phyloP scores from a whole-genome alignment of 2,113 vertebrate species.

The Bucco capensis region DNA sequence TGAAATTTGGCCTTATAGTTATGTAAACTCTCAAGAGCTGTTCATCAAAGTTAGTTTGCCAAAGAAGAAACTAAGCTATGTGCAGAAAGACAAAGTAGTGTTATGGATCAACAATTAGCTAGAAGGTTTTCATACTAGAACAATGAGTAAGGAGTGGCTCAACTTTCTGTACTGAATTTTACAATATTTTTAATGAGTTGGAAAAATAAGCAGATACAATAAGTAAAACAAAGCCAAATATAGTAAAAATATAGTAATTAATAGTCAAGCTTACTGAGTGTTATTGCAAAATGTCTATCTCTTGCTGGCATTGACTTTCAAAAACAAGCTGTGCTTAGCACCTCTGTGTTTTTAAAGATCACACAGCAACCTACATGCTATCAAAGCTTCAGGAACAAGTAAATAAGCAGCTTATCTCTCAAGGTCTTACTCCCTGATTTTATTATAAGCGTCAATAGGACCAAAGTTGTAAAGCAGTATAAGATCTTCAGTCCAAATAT shows the following conservation, averaged over 20 bases:
- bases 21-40: neutral
- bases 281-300: slow-evolving; percentile 53
- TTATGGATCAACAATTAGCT: neutral
- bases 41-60: neutral
- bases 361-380: slow-evolving; percentile 58
- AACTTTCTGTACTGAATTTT: neutral
- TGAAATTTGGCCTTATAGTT: neutral
- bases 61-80: neutral
- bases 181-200: neutral
- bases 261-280: slow-evolving; percentile 37
- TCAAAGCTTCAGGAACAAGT: slow-evolving; percentile 66
- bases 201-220: neutral
- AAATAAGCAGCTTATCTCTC: slow-evolving; percentile 68
- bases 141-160: neutral
- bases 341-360: slow-evolving; percentile 66
- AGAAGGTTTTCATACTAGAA: neutral
- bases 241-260: neutral
- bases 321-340: slow-evolving; percentile 68
- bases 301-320: slow-evolving; percentile 65
- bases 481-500: slow-evolving; percentile 32
- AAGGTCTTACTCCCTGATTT: slow-evolving; percentile 66
- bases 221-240: neutral
- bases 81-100: neutral
- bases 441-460: slow-evolving; percentile 62
- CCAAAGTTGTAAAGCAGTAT: slow-evolving; percentile 37